A percentile compares a stretch with the other conserved stretches of the same genome.
Conservation (phyloP, 1,140 invertebrate species). For the Meloidogyne chitwoodi region DNA sequence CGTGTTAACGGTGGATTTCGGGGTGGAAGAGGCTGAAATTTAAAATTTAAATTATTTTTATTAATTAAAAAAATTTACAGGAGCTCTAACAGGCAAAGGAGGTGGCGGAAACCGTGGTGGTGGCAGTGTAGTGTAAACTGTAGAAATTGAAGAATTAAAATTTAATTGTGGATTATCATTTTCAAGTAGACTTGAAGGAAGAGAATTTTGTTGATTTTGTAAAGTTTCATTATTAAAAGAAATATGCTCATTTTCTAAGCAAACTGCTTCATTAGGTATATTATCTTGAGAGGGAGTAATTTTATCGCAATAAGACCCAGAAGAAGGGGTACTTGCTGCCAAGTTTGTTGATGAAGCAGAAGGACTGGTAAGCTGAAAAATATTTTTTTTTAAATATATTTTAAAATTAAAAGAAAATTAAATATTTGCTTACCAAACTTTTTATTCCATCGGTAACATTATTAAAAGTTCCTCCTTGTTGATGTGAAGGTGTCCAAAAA, state of each 20-base stretch:
- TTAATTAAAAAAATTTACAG: neutral
- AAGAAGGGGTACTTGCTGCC: slow-evolving; percentile 2
- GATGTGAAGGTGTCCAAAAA: slow-evolving; percentile 72
- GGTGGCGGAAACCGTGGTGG: slow-evolving; percentile 4
- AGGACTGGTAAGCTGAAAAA: neutral
- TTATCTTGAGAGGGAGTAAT: neutral
- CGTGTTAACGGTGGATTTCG: neutral
- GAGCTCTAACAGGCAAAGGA: slow-evolving; percentile 7
- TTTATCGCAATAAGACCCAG: neutral
- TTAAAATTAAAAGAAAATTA: neutral
- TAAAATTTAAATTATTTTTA: slow-evolving; percentile 7
- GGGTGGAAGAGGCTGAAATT: slow-evolving; percentile 13
- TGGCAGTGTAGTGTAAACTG: neutral
- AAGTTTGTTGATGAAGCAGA: slow-evolving; percentile 5
- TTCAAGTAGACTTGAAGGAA: slow-evolving; percentile 22
- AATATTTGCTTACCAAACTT: slow-evolving; percentile 1
- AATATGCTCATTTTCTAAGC: too few species aligned
- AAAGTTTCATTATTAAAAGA: too few species aligned
- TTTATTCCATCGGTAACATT: neutral
- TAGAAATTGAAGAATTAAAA: neutral
- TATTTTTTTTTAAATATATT: neutral
- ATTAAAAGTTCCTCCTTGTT: slow-evolving; percentile 2
- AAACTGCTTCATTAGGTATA: neutral
- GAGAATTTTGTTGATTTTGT: slow-evolving; percentile 21
- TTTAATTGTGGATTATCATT: neutral